Evolutionary conservation across 2,888 invertebrate genomes (phyloP), one percentile per base, ranked within the genome.

Genomic region (Eudasyphora cyanicolor): DNA sequence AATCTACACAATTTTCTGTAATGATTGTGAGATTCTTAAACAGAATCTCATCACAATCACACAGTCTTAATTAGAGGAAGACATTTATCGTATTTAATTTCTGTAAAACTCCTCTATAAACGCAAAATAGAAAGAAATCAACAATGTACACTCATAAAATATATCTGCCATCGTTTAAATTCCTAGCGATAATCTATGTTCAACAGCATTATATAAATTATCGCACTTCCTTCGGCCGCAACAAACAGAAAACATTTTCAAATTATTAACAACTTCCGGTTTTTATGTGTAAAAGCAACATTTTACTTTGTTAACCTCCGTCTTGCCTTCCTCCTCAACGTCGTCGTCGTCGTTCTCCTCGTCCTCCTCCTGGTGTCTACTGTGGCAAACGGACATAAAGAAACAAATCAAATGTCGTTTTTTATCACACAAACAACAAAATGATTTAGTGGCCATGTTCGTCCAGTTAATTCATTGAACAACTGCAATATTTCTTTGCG

Each of bases 381-480:
- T 32, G 17, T 62, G 17, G 17, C 35, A 69, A 70, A 45, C 10
- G 32, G 54, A 45, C 70, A 14, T 54, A 71, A 75, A 73, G 49
- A 70, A 79, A 79, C 76, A 84, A 84, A 76, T 76, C 74, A 79
- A 84, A 76, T 54, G 54, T 51, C 32, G 54, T 79, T 76, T 69
- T 67, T 73, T 76, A 79, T 84, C 82, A 74, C 82, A 73, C 38
- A 24, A 19, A 54, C 70, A 84, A 79, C 82, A 82, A 84, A 81
- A 84, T 79, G 74, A 82, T 79, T 82, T 79, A 84, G 82, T 76
- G 79, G 79, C 82, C 60, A 76, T 82, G 79, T 77, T 79, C 82
- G 82, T 82, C 82, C 84, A 84, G 82, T 84, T 82, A 84, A 82
- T 82, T 84, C 82, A 82, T 82, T 84, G 84, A 82, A 82, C 82